Conservation (phyloP, 1,140 invertebrate species). For the Drosophila varians region DNA sequence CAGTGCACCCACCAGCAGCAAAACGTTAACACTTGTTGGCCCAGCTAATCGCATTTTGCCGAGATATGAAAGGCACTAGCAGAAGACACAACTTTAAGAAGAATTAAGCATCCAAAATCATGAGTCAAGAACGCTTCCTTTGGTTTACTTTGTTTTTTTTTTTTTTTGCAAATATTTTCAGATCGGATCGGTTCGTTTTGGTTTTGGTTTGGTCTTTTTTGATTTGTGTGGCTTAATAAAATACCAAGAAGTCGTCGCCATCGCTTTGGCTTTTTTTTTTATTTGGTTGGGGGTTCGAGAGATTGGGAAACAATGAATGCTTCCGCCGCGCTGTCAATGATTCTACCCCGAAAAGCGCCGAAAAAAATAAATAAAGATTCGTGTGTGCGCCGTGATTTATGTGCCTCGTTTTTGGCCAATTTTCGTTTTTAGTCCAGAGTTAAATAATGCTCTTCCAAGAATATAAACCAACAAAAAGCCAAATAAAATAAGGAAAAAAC, state of each 20-base stretch:
- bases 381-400: slow-evolving; percentile 67
- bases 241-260: slow-evolving; percentile 72
- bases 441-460: slow-evolving; percentile 81
- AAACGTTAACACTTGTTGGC: slow-evolving; percentile 79
- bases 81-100: slow-evolving; percentile 59
- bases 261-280: slow-evolving; percentile 37
- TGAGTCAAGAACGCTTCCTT: slow-evolving; percentile 68
- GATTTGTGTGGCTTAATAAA: slow-evolving; percentile 82
- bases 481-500: slow-evolving; percentile 23
- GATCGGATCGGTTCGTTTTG: slow-evolving; percentile 15
- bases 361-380: slow-evolving; percentile 46
- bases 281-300: slow-evolving; percentile 24
- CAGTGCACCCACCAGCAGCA: slow-evolving; percentile 59
- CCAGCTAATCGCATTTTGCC: slow-evolving; percentile 61
- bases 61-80: slow-evolving; percentile 57
- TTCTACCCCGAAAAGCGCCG: slow-evolving; percentile 66
- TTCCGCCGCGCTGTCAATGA: slow-evolving; percentile 79
- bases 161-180: slow-evolving; percentile 26
- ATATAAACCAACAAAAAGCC: slow-evolving; percentile 46
- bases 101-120: slow-evolving; percentile 79
- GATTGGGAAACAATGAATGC: slow-evolving; percentile 81
- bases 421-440: slow-evolving; percentile 78
- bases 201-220: slow-evolving; percentile 54
- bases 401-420: slow-evolving; percentile 78
- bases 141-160: slow-evolving; percentile 20